Evolutionary conservation across 2,113 vertebrate species (phyloP), one percentile per base, ranked within the genome.

Genomic region (Glaucidium brasilianum): DNA sequence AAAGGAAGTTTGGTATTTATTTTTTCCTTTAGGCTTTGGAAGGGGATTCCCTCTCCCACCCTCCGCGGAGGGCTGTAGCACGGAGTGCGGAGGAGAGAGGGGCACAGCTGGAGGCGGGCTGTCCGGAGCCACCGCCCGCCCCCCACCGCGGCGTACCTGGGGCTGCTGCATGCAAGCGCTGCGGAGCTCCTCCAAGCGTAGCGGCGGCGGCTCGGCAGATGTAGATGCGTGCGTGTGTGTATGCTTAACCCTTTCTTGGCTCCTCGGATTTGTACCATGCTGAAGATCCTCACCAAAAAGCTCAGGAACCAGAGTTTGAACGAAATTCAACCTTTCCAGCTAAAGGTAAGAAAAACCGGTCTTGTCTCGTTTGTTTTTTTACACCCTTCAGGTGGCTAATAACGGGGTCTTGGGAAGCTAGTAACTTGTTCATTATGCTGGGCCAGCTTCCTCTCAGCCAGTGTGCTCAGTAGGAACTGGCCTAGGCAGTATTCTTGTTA

Each of bases 231-330:
- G 96, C 53, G 58, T 26, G 87, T 85, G 85, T 91, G 71, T 74
- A 0, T 76, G 88, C 87, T 96, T 96, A 97, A 97, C 97, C 88
- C 95, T 80, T 96, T 91, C 93, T 91, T 91, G 83, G 75, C 84
- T 75, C 73, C 22, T 59, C 73, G 95, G 76, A 35, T 79, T 89
- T 97, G 85, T 97, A 98, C 97, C 96, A 98, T 99, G 99, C 97
- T 99, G 95, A 99, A 99, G 98, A 98, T 98, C 91, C 96, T 99
- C 94, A 99, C 99, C 68, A 99, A 99, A 98, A 99, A 99, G 97
- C 98, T 99, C 59, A 98, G 98, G 96, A 98, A 98, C 97, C 99
- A 99, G 85, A 99, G 98, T 68, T 97, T 99, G 86, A 99, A 98
- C 94, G 99, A 99, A 96, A 98, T 99, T 18, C 99, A 99, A 8